Base-by-base conservation (phyloP, 2,113 vertebrate species). In the Cyprinodon tularosa region DNA sequence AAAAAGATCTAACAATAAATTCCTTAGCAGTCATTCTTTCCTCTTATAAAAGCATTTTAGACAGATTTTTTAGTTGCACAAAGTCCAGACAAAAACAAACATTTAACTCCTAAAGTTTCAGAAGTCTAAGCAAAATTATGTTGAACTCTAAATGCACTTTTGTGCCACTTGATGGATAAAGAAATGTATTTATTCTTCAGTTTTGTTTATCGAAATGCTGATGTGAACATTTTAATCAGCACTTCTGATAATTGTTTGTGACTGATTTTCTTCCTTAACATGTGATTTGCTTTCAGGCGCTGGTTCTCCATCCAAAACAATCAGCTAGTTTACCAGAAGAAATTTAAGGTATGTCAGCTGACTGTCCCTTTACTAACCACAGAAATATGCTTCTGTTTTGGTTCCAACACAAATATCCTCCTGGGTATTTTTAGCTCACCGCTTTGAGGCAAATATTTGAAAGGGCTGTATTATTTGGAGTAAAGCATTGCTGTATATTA, bases 281-380 rank as follows among this genome's bases (percentile, higher is more conserved):
- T 57, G 62, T 86, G 66, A 73, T 87, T 74, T 79, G 66, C 88
- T 95, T 94, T 83, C 93, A 99, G 98, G 93, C 96, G 98, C 86
- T 99, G 98, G 97, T 99, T 99, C 93, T 98, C 98, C 66, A 99
- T 99, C 94, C 98, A 99, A 89, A 99, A 99, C 91, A 99, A 98
- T 93, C 98, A 99, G 88, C 94, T 99, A 63, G 98, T 99, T 82
- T 99, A 99, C 93, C 98, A 98, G 95, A 99, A 99, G 93, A 99
- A 98, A 82, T 99, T 99, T 89, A 99, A 98, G 97, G 98, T 99
- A 92, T 70, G 96, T 90, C n/a, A 75, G 65, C 61, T 88, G 80
- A 83, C 77, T 80, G 59, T 48, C 57, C 72, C 71, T 68, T 65
- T 36, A 4, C 39, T 1, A 45, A 70, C 88, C 66, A 63, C 50